Conservation (phyloP, 2,797 vertebrate genomes). For the Gadopsis bispinosus region DNA sequence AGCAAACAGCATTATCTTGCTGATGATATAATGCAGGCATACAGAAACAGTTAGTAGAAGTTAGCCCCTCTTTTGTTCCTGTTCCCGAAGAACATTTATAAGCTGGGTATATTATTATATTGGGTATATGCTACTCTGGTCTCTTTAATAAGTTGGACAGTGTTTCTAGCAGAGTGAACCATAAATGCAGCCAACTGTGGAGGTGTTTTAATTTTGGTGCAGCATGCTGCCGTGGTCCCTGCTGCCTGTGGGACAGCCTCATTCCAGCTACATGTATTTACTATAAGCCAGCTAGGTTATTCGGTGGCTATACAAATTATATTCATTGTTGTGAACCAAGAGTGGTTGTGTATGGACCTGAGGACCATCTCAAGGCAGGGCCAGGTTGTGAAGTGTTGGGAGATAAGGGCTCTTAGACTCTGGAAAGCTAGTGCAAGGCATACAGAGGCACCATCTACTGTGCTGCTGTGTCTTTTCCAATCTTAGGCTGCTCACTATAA, state of each 20-base stretch:
- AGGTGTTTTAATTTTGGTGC: background rate
- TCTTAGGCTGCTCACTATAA: conserved; percentile 24
- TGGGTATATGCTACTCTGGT: background rate
- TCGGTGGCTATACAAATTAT: background rate
- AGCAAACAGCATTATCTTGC: conserved; percentile 12
- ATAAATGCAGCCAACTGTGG: conserved; percentile 11
- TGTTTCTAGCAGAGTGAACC: background rate
- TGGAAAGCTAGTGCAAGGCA: conserved; percentile 12
- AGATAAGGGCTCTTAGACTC: conserved; percentile 36
- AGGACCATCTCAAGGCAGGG: conserved; percentile 19
- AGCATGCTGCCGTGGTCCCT: background rate
- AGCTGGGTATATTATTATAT: background rate
- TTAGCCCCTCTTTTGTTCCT: conserved; percentile 7
- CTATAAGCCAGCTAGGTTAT: background rate
- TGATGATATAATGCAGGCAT: conserved; percentile 23
- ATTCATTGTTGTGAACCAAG: conserved; percentile 12
- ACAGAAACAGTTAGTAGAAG: conserved; percentile 7
- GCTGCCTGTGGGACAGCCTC: background rate
- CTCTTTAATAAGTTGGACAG: conserved; percentile 15
- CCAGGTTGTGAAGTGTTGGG: background rate
- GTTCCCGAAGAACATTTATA: background rate
- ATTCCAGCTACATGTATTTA: conserved; percentile 4
- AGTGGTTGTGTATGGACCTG: background rate
- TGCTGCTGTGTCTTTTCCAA: conserved; percentile 24
- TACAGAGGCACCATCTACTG: background rate